A percentile compares a stretch with the other conserved stretches of the same genome.
Conservation (phyloP, 1,140 invertebrate genomes). For the Magallana angulata region DNA sequence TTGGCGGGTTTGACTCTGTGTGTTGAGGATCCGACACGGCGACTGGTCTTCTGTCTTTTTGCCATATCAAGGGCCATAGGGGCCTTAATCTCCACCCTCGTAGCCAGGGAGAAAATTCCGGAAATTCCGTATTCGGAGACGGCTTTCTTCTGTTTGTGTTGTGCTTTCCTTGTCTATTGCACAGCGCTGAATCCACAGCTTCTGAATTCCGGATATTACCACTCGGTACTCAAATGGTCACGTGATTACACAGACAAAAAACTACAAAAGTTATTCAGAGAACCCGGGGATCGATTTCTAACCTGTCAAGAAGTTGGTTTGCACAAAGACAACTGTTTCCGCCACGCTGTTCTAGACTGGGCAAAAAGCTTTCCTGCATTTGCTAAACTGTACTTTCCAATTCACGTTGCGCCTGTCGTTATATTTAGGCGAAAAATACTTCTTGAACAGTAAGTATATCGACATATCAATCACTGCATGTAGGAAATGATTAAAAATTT, state of each 20-base stretch:
- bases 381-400: conserved; percentile 73
- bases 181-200: conserved; percentile 65
- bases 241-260: conserved; percentile 69
- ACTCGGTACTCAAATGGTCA: conserved; percentile 74
- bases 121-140: conserved; percentile 69
- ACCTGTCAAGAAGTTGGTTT: conserved; percentile 69
- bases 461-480: background rate
- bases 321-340: conserved; percentile 65
- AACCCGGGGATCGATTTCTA: conserved; percentile 62
- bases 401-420: conserved; percentile 70
- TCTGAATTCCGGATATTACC: conserved; percentile 68
- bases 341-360: conserved; percentile 67
- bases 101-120: conserved; percentile 61
- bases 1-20: conserved; percentile 69
- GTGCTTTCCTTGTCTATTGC: conserved; percentile 67
- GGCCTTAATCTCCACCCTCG: conserved; percentile 67
- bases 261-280: conserved; percentile 62
- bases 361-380: conserved; percentile 67
- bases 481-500: background rate
- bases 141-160: conserved; percentile 65
- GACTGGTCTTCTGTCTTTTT: conserved; percentile 69
- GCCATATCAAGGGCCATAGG: conserved; percentile 71
- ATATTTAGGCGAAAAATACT: conserved; percentile 68
- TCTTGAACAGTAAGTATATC: conserved; percentile 59
- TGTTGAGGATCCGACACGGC: conserved; percentile 61